A percentile compares a stretch with the other conserved stretches of the same genome.
These are phyloP conservation scores for Cryptocheilus praepositus DNA, from an alignment of 2,888 invertebrate genomes.

Conservation along the genomic window DNA sequence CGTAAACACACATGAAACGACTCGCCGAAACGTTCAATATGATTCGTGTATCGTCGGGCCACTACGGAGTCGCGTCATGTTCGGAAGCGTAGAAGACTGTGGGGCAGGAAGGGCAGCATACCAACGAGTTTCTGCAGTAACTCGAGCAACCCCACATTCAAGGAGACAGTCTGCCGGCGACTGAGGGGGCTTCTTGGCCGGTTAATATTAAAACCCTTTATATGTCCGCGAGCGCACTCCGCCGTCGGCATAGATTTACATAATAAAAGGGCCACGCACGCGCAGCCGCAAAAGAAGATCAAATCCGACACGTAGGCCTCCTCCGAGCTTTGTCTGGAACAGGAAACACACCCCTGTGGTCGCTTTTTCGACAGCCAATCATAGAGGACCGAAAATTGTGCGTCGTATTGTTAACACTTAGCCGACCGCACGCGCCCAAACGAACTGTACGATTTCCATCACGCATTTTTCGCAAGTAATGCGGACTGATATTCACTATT, in stretches of 20 bases:
- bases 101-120: conserved; percentile 47
- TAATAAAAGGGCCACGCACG: conserved; percentile 57
- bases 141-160: conserved; percentile 23
- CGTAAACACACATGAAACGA: conserved; percentile 1
- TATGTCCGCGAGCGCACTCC: conserved; percentile 50
- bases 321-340: no score
- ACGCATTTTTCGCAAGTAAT: no score
- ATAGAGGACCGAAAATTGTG: no score
- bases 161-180: not conserved
- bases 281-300: conserved; percentile 41
- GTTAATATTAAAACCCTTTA: conserved; percentile 68
- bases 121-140: conserved; percentile 50
- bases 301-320: not conserved
- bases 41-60: conserved; percentile 52
- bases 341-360: no score
- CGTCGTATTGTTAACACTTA: no score
- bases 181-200: conserved; percentile 38
- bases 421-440: no score
- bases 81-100: conserved; percentile 38
- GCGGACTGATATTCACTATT: no score
- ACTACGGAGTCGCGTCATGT: conserved; percentile 58
- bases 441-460: no score
- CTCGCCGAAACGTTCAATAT: conserved; percentile 48
- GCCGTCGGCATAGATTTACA: conserved; percentile 63
- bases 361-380: no score